Base-by-base conservation (phyloP, 2,797 vertebrate species). In the Fistularia tabacaria region DNA sequence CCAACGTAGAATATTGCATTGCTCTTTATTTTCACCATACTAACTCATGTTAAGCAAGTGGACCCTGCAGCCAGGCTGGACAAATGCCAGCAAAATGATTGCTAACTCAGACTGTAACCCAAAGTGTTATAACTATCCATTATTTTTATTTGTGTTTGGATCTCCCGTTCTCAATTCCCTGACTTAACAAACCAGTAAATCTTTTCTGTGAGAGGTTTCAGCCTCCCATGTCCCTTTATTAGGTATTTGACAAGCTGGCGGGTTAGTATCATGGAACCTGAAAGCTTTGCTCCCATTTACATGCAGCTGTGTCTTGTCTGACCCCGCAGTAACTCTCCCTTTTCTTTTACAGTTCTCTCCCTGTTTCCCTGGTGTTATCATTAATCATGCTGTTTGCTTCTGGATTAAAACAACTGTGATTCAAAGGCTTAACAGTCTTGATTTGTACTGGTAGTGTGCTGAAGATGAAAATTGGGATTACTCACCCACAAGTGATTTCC, bases 151-250 rank as follows among this genome's bases (percentile, higher is more conserved):
- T 83, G 67, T 60, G 50, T 50, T 48, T 52, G 52, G 38, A 63
- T 66, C 47, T 81, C 66, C 69, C 56, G 10, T 57, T 70, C 48
- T 53, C 66, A 55, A 74, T 76, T 77, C 61, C 44, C 42, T 6
- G 50, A 69, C 71, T 71, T 64, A 57, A 69, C 37, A 25, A 77
- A 69, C 69, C 59, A 71, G 57, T 49, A 38, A 80, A 76, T 74
- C 58, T 71, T 61, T 45, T 46, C 62, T 51, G 49, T 37, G 63
- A 54, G 66, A 59, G 51, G 54, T 12, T 43, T 12, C 13, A 52
- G 74, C 77, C 74, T 69, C 55, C 58, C 15, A 55, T 77, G 62
- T 75, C 66, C 73, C 70, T 58, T 61, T 80, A 76, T 82, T 73
- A 64, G 58, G 36, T 47, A 68, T 79, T 59, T 64, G 59, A 71